These are phyloP conservation scores for Lophura nycthemera DNA, from an alignment of 2,113 vertebrate species.

Conservation along the genomic window DNA sequence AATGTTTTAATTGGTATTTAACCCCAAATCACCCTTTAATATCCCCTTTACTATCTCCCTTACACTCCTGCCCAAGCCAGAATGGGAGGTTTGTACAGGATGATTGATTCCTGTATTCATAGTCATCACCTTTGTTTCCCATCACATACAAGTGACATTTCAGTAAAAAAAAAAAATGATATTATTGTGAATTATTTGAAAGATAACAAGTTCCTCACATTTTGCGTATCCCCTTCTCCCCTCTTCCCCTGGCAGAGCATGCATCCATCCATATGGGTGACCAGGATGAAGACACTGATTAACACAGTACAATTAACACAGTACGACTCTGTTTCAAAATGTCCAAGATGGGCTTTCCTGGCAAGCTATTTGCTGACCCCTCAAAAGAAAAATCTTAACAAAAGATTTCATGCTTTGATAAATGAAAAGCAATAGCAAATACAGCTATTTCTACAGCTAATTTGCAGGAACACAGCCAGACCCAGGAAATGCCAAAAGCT, in stretches of 20 bases:
- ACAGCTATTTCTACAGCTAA: not conserved
- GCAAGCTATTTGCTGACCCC: not conserved
- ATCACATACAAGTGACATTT: no score
- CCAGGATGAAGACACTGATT: not conserved
- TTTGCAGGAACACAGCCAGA: rapidly evolving
- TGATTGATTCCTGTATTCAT: no score
- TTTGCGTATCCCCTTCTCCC: constrained; percentile 22
- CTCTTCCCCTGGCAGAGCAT: not conserved
- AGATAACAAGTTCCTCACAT: constrained; percentile 33
- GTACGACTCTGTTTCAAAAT: not conserved
- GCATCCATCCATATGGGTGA: not conserved
- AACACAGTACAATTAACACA: not conserved
- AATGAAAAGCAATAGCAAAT: not conserved
- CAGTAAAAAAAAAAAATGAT: no score
- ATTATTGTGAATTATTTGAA: constrained; percentile 53
- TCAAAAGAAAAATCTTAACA: not conserved
- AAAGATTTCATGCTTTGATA: not conserved
- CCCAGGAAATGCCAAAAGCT: not conserved
- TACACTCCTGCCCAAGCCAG: no score
- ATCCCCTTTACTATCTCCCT: not conserved
- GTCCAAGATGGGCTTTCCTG: not conserved
- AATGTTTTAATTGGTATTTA: not conserved
- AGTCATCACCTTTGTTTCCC: no score
- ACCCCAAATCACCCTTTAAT: not conserved
- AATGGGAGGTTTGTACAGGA: no score